phyloP scores from a whole-genome alignment of 2,888 invertebrate genomes.

The Mimas tiliae region DNA sequence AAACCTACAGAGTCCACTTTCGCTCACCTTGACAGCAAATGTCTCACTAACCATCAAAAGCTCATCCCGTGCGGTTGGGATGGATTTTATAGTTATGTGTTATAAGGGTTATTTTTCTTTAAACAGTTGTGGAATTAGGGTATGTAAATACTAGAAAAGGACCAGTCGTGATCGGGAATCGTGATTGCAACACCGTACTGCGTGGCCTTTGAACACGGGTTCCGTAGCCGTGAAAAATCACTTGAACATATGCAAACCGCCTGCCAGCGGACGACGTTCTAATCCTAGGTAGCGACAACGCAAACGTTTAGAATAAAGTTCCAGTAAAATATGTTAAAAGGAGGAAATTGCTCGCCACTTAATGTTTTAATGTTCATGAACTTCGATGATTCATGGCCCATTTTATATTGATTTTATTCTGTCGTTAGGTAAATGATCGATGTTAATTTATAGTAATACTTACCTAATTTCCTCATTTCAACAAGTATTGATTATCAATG shows the following conservation, averaged over 20 bases:
- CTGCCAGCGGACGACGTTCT: constrained; percentile 71
- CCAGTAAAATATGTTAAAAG: background rate
- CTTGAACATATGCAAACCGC: constrained; percentile 80
- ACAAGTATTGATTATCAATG: too few species aligned
- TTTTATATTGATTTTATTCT: background rate
- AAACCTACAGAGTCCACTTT: constrained; percentile 53
- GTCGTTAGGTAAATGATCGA: background rate
- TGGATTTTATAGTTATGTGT: constrained; percentile 43
- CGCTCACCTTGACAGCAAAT: constrained; percentile 40
- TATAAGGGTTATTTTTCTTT: constrained; percentile 52
- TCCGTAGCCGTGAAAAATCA: constrained; percentile 83
- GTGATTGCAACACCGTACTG: constrained; percentile 83
- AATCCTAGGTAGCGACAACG: constrained; percentile 68
- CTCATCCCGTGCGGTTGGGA: constrained; percentile 36
- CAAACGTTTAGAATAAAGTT: constrained; percentile 31
- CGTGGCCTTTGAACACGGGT: constrained; percentile 83
- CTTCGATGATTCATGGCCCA: background rate
- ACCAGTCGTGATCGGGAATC: constrained; percentile 81
- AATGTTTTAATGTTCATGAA: background rate
- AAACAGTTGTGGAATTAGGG: constrained; percentile 43
- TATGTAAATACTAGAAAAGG: constrained; percentile 70
- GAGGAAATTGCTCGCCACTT: background rate
- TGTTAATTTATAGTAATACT: background rate
- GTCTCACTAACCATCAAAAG: constrained; percentile 40
- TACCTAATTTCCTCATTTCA: too few species aligned